Conservation (phyloP, 2,797 vertebrate genomes). For the Pteronotus mesoamericanus region DNA sequence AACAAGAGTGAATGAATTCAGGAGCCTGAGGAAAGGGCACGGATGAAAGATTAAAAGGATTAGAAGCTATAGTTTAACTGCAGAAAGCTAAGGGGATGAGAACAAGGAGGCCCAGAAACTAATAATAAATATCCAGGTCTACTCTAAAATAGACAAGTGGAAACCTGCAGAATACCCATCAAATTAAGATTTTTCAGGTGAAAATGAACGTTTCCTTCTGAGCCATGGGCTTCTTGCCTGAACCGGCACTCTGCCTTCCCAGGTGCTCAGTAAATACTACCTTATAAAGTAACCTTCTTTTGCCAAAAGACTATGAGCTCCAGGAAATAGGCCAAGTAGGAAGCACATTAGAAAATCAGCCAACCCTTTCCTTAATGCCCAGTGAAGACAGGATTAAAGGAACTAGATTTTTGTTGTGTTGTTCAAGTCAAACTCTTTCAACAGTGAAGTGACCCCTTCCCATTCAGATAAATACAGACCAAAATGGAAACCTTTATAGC, state of each 20-base stretch:
- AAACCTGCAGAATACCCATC: neutral
- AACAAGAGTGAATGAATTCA: neutral
- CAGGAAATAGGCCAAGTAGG: neutral
- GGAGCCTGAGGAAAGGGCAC: neutral
- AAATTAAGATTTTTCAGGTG: neutral
- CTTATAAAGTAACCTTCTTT: neutral
- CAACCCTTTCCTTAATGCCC: neutral
- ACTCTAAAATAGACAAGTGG: neutral
- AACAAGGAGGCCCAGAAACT: neutral
- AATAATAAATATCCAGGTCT: constrained; percentile 15
- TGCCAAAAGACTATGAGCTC: neutral
- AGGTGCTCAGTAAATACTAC: constrained; percentile 27
- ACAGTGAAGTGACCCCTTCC: neutral
- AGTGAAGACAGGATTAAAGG: constrained; percentile 51
- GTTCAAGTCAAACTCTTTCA: constrained; percentile 4
- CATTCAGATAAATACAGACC: constrained; percentile 45
- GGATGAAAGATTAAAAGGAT: neutral
- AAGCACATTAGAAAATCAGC: constrained; percentile 35
- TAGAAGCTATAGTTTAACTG: neutral
- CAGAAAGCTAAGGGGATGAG: neutral
- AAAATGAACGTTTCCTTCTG: constrained; percentile 32
- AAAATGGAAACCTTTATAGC: constrained; percentile 49
- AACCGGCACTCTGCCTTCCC: neutral
- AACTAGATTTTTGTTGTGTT: constrained; percentile 39
- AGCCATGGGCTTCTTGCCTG: neutral